Conservation (phyloP, 1,140 invertebrate species). For the Diuraphis noxia region DNA sequence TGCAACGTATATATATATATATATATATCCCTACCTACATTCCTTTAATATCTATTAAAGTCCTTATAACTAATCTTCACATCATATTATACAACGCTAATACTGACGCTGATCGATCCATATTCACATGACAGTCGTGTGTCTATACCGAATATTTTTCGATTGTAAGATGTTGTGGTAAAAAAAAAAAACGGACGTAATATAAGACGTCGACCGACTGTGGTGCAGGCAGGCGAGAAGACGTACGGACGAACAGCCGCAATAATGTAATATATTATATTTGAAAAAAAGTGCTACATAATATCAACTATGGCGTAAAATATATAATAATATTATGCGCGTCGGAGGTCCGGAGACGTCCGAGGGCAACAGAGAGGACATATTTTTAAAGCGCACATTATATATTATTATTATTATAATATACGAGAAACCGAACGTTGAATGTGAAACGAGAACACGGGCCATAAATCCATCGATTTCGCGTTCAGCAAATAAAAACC, state of each 20-base stretch:
- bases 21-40: no score
- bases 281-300: not conserved
- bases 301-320: not conserved
- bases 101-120: not conserved
- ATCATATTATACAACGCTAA: no score
- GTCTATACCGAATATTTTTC: not conserved
- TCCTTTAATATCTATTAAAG: no score
- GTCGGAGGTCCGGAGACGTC: slow-evolving; percentile 8
- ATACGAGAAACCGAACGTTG: not conserved
- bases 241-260: not conserved
- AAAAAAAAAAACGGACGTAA: not conserved
- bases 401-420: not conserved
- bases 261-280: not conserved
- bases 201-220: not conserved
- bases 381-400: not conserved
- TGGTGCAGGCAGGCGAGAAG: not conserved
- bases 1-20: no score
- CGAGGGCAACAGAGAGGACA: not conserved
- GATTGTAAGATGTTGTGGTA: not conserved
- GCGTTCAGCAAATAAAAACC: slow-evolving; percentile 45
- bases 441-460: slow-evolving; percentile 3
- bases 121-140: not conserved
- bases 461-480: slow-evolving; percentile 46
- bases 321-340: not conserved
- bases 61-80: no score